Evolutionary conservation across 1,140 invertebrate species (phyloP), one percentile per base, ranked within the genome.

Genomic region (Panulirus ornatus): DNA sequence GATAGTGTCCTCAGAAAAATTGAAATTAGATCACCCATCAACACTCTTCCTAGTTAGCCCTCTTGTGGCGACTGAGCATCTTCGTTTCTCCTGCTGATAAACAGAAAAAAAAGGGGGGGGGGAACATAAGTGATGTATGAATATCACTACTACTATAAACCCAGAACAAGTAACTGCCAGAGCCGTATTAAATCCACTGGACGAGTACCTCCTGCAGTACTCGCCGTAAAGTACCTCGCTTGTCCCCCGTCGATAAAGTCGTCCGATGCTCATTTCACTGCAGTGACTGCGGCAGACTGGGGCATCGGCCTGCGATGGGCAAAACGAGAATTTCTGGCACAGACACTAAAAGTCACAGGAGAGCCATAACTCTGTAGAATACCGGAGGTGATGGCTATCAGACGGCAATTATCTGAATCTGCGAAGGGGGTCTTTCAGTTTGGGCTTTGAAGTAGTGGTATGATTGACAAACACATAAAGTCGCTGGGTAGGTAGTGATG

Each of bases 401-500:
- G 58, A 54, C 47, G 47, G 58, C 34, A 30, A 51, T 36, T 34
- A 81, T 54, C 58, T 81, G 78, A 58, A 81, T 81, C 70, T 73
- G 34, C 42, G 78, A 47, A n/a, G 42, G 78, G 30, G 14, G 47
- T 54, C 78, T 51, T 34, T 51, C 30, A 36, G n/a, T 27, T 3
- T 58, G 47, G 47, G 34, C 51, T 81, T 38, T n/a, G n/a, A 81
- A 81, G 47, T 58, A 38, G 30, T 9, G 78, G 30, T 38, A 81
- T 81, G 78, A 81, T 54, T 81, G 78, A 81, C 78, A 81, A 47
- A 81, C 47, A 34, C 78, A 81, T 81, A 58, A 81, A 81, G 47
- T 51, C 78, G 30, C 58, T 47, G 51, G 34, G 47, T 54, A 81
- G 78, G 78, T 81, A 81, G 47, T 81, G 78, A 81, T 54, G 78